Evolutionary conservation across 2,113 vertebrate species (phyloP), one percentile per base, ranked within the genome.

Genomic region (Crypturellus undulatus): DNA sequence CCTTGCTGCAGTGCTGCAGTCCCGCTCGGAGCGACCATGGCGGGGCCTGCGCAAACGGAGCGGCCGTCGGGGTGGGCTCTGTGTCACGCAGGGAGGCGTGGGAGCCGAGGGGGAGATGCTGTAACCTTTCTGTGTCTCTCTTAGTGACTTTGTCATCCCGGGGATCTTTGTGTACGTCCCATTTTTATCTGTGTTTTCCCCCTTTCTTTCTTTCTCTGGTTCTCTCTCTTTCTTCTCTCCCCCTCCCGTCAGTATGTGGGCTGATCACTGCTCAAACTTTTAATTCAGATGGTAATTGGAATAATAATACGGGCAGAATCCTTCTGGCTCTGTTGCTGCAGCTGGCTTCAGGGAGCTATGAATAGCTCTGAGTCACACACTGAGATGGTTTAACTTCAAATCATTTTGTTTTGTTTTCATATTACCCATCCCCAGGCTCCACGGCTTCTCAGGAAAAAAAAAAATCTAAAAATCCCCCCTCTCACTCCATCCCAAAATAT

Each of bases 231-330:
- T 96, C 95, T 97, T 84, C 94, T 97, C 97, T 97, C 97, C 97
- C 92, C 96, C 95, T 97, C 51, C 95, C 83, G 45, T 96, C 94
- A 90, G 94, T 96, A 98, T 97, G 98, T 98, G 98, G 98, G 98
- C 88, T 98, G 98, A 98, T 98, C 97, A 91, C 97, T 97, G 98
- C 97, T 98, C 98, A 98, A 98, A 98, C 98, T 98, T 98, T 98
- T 98, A 98, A 98, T 98, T 98, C 98, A 98, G 98, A 98, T 98
- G 98, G 98, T 98, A 98, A 98, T 98, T 98, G 98, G 97, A 98
- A 98, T 98, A 98, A 98, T 98, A 98, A 98, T 97, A 98, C 96
- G 97, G 98, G 98, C 98, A 97, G 97, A 98, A 98, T 98, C 97
- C 98, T 97, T 98, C 97, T 98, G 97, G 97, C 93, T 98, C 97